Percentiles rank a stretch among this genome's conserved stretches.
Evolutionary conservation across 2,888 invertebrate species (phyloP).

Genomic region (Aspidiotus destructor): DNA sequence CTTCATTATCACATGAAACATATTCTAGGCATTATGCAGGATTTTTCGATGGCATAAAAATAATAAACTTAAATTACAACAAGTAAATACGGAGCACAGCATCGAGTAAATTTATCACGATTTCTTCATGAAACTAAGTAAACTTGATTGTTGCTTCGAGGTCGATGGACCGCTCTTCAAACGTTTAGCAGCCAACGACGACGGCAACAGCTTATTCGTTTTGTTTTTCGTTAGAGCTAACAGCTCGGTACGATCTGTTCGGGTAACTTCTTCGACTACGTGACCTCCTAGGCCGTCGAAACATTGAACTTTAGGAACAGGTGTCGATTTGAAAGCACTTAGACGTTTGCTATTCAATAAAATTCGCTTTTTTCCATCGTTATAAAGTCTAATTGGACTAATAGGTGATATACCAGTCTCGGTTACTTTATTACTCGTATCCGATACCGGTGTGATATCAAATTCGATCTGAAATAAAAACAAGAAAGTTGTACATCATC

Average conservation of each 20-base stretch:
- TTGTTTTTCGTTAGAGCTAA: not conserved
- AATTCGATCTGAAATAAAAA: constrained; percentile 13
- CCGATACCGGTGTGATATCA: not conserved
- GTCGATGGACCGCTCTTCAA: no score
- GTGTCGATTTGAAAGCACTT: not conserved
- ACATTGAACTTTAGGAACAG: constrained; percentile 1
- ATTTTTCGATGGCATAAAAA: no score
- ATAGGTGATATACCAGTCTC: constrained; percentile 10
- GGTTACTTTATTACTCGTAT: not conserved
- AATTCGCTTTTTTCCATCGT: not conserved
- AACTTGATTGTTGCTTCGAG: no score
- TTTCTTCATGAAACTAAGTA: no score
- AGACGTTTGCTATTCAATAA: constrained; percentile 16
- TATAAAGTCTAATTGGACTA: constrained; percentile 16
- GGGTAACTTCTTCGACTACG: constrained; percentile 6
- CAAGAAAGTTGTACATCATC: not conserved
- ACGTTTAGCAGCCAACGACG: no score
- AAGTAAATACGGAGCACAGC: no score
- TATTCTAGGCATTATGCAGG: no score
- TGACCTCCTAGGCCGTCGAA: constrained; percentile 27
- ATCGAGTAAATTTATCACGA: no score
- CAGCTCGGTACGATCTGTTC: constrained; percentile 11
- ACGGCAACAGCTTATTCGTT: no score
- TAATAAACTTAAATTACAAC: no score
- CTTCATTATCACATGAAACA: no score